phyloP scores from a whole-genome alignment of 1,140 invertebrate genomes.

The Parapsyche elsis region DNA sequence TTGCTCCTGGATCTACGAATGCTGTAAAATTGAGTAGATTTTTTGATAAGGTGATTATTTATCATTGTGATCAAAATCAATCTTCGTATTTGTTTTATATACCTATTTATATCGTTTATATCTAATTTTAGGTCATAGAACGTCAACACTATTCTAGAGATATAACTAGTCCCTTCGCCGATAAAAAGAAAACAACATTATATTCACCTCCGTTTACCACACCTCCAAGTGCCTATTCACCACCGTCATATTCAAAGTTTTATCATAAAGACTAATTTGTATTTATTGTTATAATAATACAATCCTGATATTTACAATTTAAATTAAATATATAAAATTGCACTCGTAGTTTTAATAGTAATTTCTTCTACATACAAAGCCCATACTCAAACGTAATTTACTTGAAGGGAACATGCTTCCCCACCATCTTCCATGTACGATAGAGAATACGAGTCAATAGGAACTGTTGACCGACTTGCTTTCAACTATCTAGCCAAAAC shows the following conservation, averaged over 20 bases:
- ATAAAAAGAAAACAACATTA: constrained; percentile 66
- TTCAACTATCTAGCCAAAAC: too few relatives aligned
- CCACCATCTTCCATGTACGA: too few relatives aligned
- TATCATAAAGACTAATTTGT: constrained; percentile 70
- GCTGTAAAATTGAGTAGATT: constrained; percentile 92
- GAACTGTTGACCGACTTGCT: too few relatives aligned
- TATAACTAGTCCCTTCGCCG: constrained; percentile 64
- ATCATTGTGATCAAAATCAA: constrained; percentile 30
- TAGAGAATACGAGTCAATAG: too few relatives aligned
- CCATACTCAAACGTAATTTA: too few relatives aligned
- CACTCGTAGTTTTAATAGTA: too few relatives aligned
- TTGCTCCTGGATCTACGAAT: constrained; percentile 92
- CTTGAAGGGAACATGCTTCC: too few relatives aligned
- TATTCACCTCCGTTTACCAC: constrained; percentile 65
- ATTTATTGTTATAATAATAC: neutral
- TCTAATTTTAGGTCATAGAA: constrained; percentile 73
- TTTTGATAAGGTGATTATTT: constrained; percentile 83
- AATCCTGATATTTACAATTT: neutral
- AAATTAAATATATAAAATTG: too few relatives aligned
- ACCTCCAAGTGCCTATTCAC: constrained; percentile 59
- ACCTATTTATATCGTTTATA: neutral
- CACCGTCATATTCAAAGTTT: constrained; percentile 65
- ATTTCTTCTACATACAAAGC: too few relatives aligned
- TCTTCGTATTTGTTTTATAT: neutral
- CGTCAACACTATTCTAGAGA: constrained; percentile 72